Evolutionary conservation across 1,140 invertebrate species (phyloP), one percentile per base, ranked within the genome.

Genomic region (Chlorops oryzae): DNA sequence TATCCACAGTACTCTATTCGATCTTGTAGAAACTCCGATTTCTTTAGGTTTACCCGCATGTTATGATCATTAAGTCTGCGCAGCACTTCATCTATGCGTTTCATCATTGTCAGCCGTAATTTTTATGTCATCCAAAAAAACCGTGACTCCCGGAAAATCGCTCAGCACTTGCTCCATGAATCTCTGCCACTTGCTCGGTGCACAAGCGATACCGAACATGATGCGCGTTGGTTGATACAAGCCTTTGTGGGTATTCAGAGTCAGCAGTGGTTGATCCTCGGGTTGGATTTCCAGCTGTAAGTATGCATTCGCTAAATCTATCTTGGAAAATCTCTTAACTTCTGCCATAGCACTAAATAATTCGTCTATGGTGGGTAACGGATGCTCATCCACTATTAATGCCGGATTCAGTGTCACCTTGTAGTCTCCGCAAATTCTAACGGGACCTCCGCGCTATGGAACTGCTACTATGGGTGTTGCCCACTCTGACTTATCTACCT

Each of bases 401-500:
- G 37, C 55, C 45, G 20, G 43, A 44, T 50, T 75, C 75, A 27
- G 75, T 46, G 9, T 72, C 71, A 22, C n/a, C 54, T 56, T 52
- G 73, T 70, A 58, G 66, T 77, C 75, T 1, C 65, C 65, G 60
- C 75, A 77, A 38, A 78, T 59, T 25, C 75, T 50, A 27, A 65
- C 53, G 41, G 53, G 49, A 7, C 60, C 65, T 53, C 74, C 59
- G 40, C 64, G 61, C 54, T 79, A 80, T 46, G 63, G 60, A 2
- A 78, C 74, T 1, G 72, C 51, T 1, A 78, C 71, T 5, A 76
- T 50, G 44, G 68, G 61, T 57, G 57, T 57, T 51, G 66, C 56
- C 60, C 62, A 60, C 42, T 62, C 34, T n/a, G 52, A 39, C 50
- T 48, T 53, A 59, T 63, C 51, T 40, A 64, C 48, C 45, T 52